Evolutionary conservation across 92 coral and sea anemone species (phyloP).

Genomic region (Meandrina meandrites): DNA sequence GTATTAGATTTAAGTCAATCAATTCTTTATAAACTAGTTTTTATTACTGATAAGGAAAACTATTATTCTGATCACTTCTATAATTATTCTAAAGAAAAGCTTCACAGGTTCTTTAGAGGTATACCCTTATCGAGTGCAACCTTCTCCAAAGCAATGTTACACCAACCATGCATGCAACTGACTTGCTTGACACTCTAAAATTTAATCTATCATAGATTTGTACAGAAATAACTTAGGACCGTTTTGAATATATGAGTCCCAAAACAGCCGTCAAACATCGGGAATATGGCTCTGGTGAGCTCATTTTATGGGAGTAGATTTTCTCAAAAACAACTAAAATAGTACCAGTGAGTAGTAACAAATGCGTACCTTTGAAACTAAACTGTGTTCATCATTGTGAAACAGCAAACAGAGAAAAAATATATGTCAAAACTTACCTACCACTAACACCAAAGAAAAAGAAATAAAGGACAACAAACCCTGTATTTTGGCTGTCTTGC

Average conservation of each 20-base stretch:
- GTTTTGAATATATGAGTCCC: conserved; percentile 4
- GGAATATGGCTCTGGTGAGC: background rate
- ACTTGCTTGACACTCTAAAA: no score
- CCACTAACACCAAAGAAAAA: background rate
- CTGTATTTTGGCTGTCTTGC: conserved; percentile 7
- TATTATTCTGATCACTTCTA: no score
- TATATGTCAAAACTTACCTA: background rate
- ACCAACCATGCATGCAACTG: no score
- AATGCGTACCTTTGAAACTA: background rate
- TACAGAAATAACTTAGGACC: background rate
- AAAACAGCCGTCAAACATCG: background rate
- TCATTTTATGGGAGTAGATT: background rate
- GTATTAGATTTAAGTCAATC: no score
- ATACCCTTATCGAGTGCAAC: no score
- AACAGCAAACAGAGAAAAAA: conserved; percentile 5
- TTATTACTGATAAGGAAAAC: no score
- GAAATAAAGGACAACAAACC: background rate
- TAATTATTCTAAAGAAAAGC: no score
- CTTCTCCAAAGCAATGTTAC: no score
- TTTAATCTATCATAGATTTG: background rate
- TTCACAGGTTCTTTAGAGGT: background rate
- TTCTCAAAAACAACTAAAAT: background rate
- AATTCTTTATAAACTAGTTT: no score
- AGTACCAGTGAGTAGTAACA: background rate
- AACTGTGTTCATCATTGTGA: conserved; percentile 8